phyloP scores from a whole-genome alignment of 2,888 invertebrate genomes.

The Tillus elongatus region DNA sequence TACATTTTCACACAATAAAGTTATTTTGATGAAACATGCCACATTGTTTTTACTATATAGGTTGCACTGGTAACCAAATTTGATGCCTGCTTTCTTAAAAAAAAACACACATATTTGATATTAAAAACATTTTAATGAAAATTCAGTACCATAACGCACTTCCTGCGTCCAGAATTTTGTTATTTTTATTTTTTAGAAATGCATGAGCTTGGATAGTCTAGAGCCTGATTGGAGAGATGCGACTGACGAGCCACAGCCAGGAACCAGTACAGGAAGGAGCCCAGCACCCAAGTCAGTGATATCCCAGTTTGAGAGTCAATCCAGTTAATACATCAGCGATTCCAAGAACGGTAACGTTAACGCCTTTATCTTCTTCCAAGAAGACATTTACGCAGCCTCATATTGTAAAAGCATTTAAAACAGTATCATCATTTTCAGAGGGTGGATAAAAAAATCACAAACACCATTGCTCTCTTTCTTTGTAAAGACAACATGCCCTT shows the following conservation, averaged over 20 bases:
- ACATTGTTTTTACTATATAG: too few species aligned
- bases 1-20: too few species aligned
- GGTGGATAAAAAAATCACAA: constrained; percentile 17
- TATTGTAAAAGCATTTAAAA: constrained; percentile 1
- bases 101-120: too few species aligned
- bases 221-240: constrained; percentile 1
- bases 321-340: constrained; percentile 1
- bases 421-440: constrained; percentile 40
- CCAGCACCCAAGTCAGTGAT: constrained; percentile 1
- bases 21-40: too few species aligned
- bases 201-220: background rate
- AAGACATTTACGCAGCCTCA: constrained; percentile 2
- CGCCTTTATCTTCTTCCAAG: background rate
- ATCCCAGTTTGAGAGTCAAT: background rate
- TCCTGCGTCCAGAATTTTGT: too few species aligned
- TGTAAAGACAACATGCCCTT: constrained; percentile 10
- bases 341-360: constrained; percentile 3
- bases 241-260: constrained; percentile 3
- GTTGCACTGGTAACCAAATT: too few species aligned
- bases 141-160: too few species aligned
- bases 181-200: background rate
- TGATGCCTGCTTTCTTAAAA: too few species aligned
- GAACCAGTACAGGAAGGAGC: background rate
- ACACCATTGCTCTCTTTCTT: background rate
- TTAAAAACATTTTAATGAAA: too few species aligned